Evolutionary conservation across 2,113 vertebrate genomes (phyloP).

Genomic region (Mastomys natalensis): DNA sequence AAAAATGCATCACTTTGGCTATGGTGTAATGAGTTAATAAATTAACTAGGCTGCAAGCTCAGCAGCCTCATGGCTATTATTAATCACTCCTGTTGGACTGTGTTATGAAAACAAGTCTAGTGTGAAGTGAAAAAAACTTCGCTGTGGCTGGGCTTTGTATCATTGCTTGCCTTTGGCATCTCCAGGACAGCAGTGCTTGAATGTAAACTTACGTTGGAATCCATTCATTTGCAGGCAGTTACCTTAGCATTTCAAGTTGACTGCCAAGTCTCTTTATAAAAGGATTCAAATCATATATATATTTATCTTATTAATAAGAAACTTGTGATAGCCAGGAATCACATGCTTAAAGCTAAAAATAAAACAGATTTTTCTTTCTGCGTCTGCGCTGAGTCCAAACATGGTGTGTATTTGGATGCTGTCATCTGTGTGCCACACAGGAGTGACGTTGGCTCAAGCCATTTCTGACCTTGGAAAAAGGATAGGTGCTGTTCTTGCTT

Average conservation of each 20-base stretch:
- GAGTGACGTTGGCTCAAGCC: neutral
- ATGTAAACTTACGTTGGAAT: accelerated
- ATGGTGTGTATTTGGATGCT: neutral
- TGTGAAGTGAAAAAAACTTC: neutral
- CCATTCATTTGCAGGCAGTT: neutral
- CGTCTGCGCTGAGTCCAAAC: neutral
- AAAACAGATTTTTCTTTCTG: neutral
- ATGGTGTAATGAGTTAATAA: neutral
- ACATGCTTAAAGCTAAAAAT: conserved; percentile 29
- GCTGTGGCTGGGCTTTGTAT: neutral
- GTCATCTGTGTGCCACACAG: accelerated
- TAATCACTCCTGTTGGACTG: neutral
- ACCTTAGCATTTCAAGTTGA: neutral
- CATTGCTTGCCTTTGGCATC: neutral
- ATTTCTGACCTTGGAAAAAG: neutral
- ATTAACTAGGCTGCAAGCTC: conserved; percentile 40
- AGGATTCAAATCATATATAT: neutral
- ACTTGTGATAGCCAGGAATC: neutral
- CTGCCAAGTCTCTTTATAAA: neutral
- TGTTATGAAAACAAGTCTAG: neutral
- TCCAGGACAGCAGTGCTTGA: accelerated
- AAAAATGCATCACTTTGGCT: neutral
- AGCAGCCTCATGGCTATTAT: neutral
- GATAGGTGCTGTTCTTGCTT: neutral
- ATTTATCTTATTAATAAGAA: neutral